Evolutionary conservation across 2,888 invertebrate species (phyloP).

Genomic region (Panopea generosa): DNA sequence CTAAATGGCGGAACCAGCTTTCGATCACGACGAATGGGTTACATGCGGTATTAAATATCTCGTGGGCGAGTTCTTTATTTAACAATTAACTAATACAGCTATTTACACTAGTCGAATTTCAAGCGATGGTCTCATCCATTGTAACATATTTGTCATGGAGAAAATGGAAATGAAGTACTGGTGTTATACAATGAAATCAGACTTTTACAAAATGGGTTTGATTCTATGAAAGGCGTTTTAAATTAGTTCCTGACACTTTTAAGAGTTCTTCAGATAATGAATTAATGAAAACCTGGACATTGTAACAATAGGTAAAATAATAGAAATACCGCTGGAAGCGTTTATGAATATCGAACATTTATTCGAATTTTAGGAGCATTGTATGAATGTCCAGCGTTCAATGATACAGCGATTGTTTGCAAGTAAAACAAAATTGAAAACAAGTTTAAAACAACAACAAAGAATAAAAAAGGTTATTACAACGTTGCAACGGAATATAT

Average conservation of each 20-base stretch:
- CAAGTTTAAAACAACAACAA: too few relatives aligned
- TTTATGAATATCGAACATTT: too few relatives aligned
- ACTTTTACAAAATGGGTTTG: neutral
- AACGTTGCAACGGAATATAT: too few relatives aligned
- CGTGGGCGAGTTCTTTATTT: constrained; percentile 6
- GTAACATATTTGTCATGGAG: neutral
- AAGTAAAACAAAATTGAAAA: too few relatives aligned
- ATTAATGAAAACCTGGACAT: neutral
- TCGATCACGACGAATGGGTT: neutral
- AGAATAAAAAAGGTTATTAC: too few relatives aligned
- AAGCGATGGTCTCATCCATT: neutral
- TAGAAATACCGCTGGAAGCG: too few relatives aligned
- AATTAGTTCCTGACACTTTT: neutral
- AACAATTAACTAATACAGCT: constrained; percentile 9
- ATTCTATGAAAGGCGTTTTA: neutral
- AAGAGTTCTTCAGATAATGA: constrained; percentile 12
- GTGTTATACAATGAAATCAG: neutral
- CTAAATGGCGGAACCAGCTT: constrained; percentile 11
- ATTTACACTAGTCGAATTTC: neutral
- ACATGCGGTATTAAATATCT: neutral
- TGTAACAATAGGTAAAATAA: neutral
- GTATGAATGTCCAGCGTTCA: too few relatives aligned
- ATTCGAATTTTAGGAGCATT: too few relatives aligned
- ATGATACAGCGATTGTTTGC: too few relatives aligned
- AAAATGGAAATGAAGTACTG: neutral